Conservation (phyloP, 1,140 invertebrate species). For the Watersipora subatra region DNA sequence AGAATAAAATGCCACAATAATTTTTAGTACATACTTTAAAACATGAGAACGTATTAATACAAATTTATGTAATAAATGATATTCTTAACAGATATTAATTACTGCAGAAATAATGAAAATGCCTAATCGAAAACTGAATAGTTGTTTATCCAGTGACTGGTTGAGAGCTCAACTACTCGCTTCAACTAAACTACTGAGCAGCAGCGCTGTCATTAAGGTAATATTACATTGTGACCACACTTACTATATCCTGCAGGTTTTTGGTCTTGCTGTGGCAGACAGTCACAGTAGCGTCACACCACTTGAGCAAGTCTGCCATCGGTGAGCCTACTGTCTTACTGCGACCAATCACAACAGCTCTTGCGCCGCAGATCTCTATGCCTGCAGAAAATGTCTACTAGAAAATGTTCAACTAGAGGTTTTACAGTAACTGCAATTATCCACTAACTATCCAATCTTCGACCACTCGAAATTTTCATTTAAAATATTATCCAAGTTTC, state of each 20-base stretch:
- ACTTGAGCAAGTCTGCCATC: conserved; percentile 81
- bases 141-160: neutral
- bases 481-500: neutral
- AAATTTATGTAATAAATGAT: neutral
- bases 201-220: too few relatives aligned
- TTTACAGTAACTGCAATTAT: neutral
- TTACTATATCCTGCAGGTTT: conserved; percentile 63
- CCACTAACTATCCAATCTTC: neutral
- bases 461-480: neutral
- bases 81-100: neutral
- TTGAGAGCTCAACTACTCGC: neutral
- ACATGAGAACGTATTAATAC: too few relatives aligned
- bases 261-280: conserved; percentile 88
- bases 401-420: neutral
- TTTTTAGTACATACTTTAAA: too few relatives aligned
- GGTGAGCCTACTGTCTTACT: conserved; percentile 97
- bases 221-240: too few relatives aligned
- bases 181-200: too few relatives aligned
- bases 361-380: conserved; percentile 62
- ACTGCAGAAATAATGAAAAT: neutral
- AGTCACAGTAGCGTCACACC: conserved; percentile 91
- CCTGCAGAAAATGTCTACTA: conserved; percentile 38
- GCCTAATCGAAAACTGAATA: neutral
- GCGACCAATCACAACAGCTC: conserved; percentile 83
- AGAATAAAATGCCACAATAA: too few relatives aligned